Percentiles rank a stretch among this genome's conserved stretches.
phyloP scores from a whole-genome alignment of 1,140 invertebrate species.

The Cotesia vestalis region DNA sequence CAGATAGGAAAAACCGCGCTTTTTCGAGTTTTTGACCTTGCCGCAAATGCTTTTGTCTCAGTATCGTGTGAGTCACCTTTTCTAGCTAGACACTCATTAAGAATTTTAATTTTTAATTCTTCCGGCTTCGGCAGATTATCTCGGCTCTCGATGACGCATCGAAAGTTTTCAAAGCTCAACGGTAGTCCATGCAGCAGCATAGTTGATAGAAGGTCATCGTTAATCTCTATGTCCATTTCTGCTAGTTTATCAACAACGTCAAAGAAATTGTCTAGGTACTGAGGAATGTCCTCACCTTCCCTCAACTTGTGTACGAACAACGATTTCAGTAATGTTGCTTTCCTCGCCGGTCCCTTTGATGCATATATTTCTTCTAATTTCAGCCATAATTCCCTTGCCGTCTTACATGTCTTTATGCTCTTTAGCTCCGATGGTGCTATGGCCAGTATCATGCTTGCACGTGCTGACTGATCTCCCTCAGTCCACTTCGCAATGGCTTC shows the following conservation, averaged over 20 bases:
- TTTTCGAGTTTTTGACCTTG: too few relatives aligned
- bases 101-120: background rate
- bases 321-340: conserved; percentile 6
- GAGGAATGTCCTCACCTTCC: background rate
- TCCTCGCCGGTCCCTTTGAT: too few relatives aligned
- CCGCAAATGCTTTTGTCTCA: too few relatives aligned
- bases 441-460: background rate
- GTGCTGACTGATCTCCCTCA: background rate
- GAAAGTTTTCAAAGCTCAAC: conserved; percentile 14
- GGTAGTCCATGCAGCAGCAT: conserved; percentile 14
- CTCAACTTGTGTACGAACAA: background rate
- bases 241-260: conserved; percentile 21
- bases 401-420: conserved; percentile 11
- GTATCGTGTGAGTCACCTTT: background rate
- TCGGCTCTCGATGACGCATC: conserved; percentile 25
- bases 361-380: conserved; percentile 14
- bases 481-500: conserved; percentile 8
- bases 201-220: background rate
- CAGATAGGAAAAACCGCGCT: too few relatives aligned
- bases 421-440: conserved; percentile 8
- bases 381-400: conserved; percentile 9
- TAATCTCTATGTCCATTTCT: conserved; percentile 19
- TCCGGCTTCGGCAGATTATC: conserved; percentile 7
- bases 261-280: conserved; percentile 11
- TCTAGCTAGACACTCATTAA: conserved; percentile 7